Base-by-base conservation (phyloP, 2,113 vertebrate genomes). In the Microcebus griseorufus region DNA sequence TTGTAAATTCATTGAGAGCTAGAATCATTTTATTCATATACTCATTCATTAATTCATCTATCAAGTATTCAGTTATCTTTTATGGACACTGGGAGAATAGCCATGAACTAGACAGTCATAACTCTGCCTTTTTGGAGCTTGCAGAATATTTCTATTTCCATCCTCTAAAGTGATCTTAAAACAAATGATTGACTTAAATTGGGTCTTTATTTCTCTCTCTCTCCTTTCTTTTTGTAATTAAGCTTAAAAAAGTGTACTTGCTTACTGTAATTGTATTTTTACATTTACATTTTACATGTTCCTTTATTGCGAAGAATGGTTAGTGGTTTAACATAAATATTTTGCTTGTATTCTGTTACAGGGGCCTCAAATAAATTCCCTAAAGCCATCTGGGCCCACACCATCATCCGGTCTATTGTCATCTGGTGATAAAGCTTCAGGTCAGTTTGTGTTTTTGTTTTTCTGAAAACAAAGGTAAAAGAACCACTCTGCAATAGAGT, bases 401-500 rank as follows among this genome's bases (percentile, higher is more conserved):
- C 76, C 97, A 91, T 27, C 78, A 45, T 23, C 98, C 85, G 42
- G 75, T 48, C 97, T 96, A 2, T 1, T 96, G 1, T 94, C 98
- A 25, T 76, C 97, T 73, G 45, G 94, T 78, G 98, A 39, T 88
- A 99, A 99, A 97, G 62, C 65, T 62, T 92, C 98, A 80, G 99
- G 99, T 99, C 53, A 97, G 98, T 90, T 90, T 73, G 84, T 55
- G 10, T 92, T 94, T 92, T 13, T 27, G 2, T 69, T 69, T 86
- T 55, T 25, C 0, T 88, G 53, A 78, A 92, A 90, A 58, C 86
- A 62, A 92, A 62, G 32, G 58, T 55, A 6, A 16, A 92, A 85
- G 55, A 55, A 6, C 22, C 0, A 0, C 27, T 32, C 51, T 34
- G 20, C n/a, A 12, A 1, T 12, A 13, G 32, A 79, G 27, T 23